Evolutionary conservation across 2,888 invertebrate genomes (phyloP), one percentile per base, ranked within the genome.

Genomic region (Seira musarum): DNA sequence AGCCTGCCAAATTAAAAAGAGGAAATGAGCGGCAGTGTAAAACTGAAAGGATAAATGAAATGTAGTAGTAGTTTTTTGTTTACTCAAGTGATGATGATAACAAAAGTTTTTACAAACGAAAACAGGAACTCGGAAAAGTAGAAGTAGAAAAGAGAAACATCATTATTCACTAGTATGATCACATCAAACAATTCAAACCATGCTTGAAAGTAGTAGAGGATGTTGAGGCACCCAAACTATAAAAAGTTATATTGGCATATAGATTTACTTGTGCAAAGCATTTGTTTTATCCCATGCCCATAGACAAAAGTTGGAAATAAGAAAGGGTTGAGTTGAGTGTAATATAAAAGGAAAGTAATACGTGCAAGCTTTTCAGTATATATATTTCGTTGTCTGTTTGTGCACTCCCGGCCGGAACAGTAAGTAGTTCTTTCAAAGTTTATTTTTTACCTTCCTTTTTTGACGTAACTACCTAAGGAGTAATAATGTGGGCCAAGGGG

Each of bases 401-500:
- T 49, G 49, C 49, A 49, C 17, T n/a, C n/a, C n/a, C 15, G 13
- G 3, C 15, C 49, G 3, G 15, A 49, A 49, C 2, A n/a, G 49
- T 49, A 49, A 15, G 49, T 49, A 49, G 49, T 49, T 13, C 49
- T 49, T 49, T 2, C 49, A 13, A 49, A 49, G 49, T 49, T 49
- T 49, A 49, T 49, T 49, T n/a, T 49, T 49, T 49, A n/a, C 13
- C 57, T 25, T 25, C 25, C 24, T 15, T 57, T 65, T 61, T 53
- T 64, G 68, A 64, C 49, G 64, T 49, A 63, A 72, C 64, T 60
- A 64, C 57, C 65, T 40, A 68, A 63, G 69, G 64, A 70, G 80
- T 70, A 73, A 74, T 80, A 80, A 80, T 80, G 66, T 80, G 80
- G 80, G 80, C 80, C 80, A 80, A 22, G 80, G 74, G 80, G 80